These are phyloP conservation scores for Lepas anatifera DNA, from an alignment of 2,888 invertebrate genomes.

Conservation along the genomic window DNA sequence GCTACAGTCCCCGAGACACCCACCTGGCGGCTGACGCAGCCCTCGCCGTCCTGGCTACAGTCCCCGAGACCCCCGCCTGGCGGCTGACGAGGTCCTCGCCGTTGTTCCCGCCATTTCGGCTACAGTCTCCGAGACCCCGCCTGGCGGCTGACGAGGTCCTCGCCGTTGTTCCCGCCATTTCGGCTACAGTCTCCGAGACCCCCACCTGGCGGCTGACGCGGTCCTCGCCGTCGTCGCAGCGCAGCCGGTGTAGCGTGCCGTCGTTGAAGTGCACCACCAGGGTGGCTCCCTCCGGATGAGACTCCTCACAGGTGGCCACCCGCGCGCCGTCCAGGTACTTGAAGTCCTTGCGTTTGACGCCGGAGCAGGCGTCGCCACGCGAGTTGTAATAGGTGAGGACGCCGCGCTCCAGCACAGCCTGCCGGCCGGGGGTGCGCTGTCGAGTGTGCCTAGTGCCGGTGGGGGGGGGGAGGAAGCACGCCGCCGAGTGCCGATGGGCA, in stretches of 20 bases:
- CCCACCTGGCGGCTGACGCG: conserved; percentile 36
- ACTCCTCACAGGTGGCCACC: conserved; percentile 36
- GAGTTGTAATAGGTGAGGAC: conserved; percentile 48
- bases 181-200: conserved; percentile 30
- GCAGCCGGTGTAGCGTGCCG: conserved; percentile 42
- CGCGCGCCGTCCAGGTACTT: conserved; percentile 52
- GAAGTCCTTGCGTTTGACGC: conserved; percentile 43
- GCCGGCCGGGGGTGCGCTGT: conserved; percentile 14
- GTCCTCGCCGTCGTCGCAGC: conserved; percentile 26
- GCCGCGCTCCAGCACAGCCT: conserved; percentile 53
- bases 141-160: neutral
- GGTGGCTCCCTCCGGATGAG: conserved; percentile 30
- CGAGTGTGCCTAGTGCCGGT: too few species aligned
- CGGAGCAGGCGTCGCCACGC: conserved; percentile 49
- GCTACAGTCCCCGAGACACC: conserved; percentile 29
- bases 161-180: too few species aligned
- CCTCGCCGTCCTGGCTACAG: conserved; percentile 30
- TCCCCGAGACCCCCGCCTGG: conserved; percentile 30
- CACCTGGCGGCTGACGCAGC: conserved; percentile 16
- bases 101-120: too few species aligned
- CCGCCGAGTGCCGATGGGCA: too few species aligned
- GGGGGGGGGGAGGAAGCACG: too few species aligned
- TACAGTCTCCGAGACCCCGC: neutral
- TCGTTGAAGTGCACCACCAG: conserved; percentile 44
- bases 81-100: conserved; percentile 39